phyloP scores from a whole-genome alignment of 2,797 vertebrate genomes.

The Fratercula arctica region DNA sequence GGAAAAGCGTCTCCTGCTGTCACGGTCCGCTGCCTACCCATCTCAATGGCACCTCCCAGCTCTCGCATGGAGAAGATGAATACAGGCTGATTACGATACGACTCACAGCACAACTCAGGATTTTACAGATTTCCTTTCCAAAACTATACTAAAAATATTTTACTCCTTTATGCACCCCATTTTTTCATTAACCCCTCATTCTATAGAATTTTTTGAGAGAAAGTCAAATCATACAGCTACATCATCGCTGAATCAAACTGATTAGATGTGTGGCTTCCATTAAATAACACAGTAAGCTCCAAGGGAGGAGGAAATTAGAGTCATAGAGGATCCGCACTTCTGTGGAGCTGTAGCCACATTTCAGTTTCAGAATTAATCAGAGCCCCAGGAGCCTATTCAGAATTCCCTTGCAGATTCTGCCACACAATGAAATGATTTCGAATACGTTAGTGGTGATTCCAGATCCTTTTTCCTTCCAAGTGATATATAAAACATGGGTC shows the following conservation, averaged over 20 bases:
- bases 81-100: neutral
- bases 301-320: slow-evolving; percentile 16
- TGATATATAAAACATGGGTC: neutral
- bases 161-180: neutral
- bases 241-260: neutral
- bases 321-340: slow-evolving; percentile 14
- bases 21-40: neutral
- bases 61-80: neutral
- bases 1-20: neutral
- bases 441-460: neutral
- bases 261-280: neutral
- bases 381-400: neutral
- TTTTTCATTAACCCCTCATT: neutral
- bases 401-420: slow-evolving; percentile 16
- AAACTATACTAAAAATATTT: neutral
- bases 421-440: neutral
- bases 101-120: neutral
- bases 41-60: neutral
- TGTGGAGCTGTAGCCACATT: neutral
- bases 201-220: neutral
- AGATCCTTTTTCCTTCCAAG: neutral
- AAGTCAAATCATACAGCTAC: neutral
- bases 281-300: slow-evolving; percentile 1
- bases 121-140: neutral
- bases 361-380: neutral